Conservation (phyloP, 2,888 invertebrate species). For the Vesta saturnalis region DNA sequence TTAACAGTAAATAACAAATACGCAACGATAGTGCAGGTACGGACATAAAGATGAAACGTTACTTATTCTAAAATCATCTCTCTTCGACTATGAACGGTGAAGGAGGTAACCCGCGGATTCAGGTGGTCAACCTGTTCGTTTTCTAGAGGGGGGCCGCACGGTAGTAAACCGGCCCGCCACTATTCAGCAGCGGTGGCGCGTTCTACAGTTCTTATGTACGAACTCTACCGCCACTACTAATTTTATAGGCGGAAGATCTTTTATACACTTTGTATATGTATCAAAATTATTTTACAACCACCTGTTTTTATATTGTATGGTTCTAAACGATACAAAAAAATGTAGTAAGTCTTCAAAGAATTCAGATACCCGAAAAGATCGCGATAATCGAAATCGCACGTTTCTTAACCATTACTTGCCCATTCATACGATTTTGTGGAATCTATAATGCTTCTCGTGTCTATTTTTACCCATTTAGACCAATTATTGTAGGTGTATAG, state of each 20-base stretch:
- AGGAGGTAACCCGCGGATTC: constrained; percentile 41
- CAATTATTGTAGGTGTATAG: too few relatives aligned
- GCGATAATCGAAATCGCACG: too few relatives aligned
- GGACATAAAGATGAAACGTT: neutral
- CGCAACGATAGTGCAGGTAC: constrained; percentile 10
- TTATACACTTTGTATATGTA: neutral
- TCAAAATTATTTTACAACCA: neutral
- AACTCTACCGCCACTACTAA: constrained; percentile 40
- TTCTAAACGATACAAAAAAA: too few relatives aligned
- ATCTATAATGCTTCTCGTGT: too few relatives aligned
- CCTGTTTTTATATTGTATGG: too few relatives aligned
- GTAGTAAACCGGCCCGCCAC: constrained; percentile 56
- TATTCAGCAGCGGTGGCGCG: constrained; percentile 60
- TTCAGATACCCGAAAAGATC: too few relatives aligned
- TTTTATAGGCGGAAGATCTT: constrained; percentile 30
- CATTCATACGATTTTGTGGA: too few relatives aligned
- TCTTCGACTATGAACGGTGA: constrained; percentile 39
- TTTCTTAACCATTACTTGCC: too few relatives aligned
- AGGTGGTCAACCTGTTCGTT: constrained; percentile 52
- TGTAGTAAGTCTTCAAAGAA: too few relatives aligned
- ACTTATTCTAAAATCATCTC: constrained; percentile 27
- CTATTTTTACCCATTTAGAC: too few relatives aligned
- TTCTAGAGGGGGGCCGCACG: constrained; percentile 48
- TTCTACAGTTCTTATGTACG: constrained; percentile 56
- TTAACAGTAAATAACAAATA: neutral